Conservation (phyloP, 2,113 vertebrate genomes). For the Oreotrochilus melanogaster region DNA sequence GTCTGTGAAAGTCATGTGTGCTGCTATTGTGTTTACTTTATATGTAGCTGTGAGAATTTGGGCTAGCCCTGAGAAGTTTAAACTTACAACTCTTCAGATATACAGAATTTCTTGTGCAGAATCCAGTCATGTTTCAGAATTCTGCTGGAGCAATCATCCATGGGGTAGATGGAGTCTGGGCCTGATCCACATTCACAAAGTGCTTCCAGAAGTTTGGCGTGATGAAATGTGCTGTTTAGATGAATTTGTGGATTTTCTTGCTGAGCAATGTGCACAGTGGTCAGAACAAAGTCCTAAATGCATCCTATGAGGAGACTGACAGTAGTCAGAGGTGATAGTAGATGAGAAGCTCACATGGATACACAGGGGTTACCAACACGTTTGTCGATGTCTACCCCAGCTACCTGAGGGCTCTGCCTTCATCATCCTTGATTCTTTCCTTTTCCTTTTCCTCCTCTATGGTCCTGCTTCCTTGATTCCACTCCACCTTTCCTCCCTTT, state of each 20-base stretch:
- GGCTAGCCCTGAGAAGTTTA: not conserved
- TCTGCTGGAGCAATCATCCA: not conserved
- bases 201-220: not conserved
- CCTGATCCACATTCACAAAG: not conserved
- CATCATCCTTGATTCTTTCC: not conserved
- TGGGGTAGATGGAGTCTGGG: not conserved
- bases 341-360: not conserved
- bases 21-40: not conserved
- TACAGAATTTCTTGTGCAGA: not conserved
- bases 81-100: not conserved
- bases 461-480: not conserved
- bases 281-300: not conserved
- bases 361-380: not conserved
- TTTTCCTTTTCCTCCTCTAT: not conserved
- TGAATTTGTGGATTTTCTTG: not conserved
- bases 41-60: not conserved
- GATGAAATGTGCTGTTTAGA: not conserved
- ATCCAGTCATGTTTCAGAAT: not conserved
- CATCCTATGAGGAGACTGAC: not conserved
- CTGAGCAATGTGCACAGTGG: not conserved
- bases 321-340: not conserved
- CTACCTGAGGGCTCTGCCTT: not conserved
- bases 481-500: not conserved
- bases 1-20: not conserved
- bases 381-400: not conserved